phyloP scores from a whole-genome alignment of 2,797 vertebrate species.

The Onychomys arenicola region DNA sequence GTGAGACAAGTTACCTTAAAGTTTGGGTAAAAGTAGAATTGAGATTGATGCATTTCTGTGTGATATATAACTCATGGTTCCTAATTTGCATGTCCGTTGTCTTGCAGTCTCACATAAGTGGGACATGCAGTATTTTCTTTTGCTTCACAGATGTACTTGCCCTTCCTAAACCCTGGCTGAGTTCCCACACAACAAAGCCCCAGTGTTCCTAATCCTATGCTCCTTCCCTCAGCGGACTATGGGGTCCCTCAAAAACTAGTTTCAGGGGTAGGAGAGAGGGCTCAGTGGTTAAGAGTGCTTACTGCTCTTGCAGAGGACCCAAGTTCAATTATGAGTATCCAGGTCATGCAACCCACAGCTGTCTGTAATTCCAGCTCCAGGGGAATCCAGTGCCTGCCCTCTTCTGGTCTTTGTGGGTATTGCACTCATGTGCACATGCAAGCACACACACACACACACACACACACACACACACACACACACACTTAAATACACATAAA shows the following conservation, averaged over 20 bases:
- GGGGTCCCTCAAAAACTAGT: neutral
- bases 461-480: neutral
- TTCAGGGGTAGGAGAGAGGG: neutral
- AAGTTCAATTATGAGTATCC: neutral
- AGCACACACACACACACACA: too few species aligned
- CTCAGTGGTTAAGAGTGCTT: neutral
- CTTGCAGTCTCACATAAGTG: neutral
- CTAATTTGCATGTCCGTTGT: neutral
- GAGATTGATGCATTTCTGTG: neutral
- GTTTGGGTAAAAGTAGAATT: neutral
- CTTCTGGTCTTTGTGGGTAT: neutral
- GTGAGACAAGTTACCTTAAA: neutral
- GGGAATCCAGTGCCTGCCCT: neutral
- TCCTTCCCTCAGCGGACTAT: neutral
- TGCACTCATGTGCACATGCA: neutral
- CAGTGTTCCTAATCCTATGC: neutral
- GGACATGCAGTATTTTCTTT: neutral
- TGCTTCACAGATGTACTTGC: neutral
- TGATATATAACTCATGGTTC: neutral
- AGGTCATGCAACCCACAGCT: neutral
- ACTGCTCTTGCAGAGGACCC: neutral
- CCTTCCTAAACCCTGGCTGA: neutral
- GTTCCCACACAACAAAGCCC: neutral
- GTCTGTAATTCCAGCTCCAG: neutral
- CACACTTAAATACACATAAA: neutral